A percentile compares a stretch with the other conserved stretches of the same genome.
These are phyloP conservation scores for Chitala chitala DNA, from an alignment of 2,113 vertebrate genomes.

Conservation along the genomic window DNA sequence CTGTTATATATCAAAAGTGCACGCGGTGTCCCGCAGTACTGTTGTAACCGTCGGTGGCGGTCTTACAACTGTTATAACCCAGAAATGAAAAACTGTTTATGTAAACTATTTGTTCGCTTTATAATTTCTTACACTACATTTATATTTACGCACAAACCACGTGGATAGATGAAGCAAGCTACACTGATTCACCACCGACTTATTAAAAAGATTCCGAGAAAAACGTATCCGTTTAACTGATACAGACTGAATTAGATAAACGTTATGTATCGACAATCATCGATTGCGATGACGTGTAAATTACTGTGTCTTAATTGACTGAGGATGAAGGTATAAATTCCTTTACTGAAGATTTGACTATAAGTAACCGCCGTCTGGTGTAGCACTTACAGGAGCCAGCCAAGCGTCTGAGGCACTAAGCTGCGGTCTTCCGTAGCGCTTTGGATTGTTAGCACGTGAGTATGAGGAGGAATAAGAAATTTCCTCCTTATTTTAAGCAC, in stretches of 20 bases:
- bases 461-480: conserved; percentile 10
- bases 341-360: background rate
- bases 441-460: background rate
- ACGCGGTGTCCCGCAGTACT: background rate
- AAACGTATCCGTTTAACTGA: background rate
- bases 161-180: background rate
- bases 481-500: conserved; percentile 16
- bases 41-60: background rate
- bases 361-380: background rate
- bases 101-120: too few species aligned
- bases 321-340: conserved; percentile 9
- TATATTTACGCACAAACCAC: background rate
- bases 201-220: background rate
- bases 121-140: too few species aligned
- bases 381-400: background rate
- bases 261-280: background rate
- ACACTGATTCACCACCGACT: background rate
- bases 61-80: background rate
- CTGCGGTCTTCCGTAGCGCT: background rate
- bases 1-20: conserved; percentile 4
- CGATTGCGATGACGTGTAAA: background rate
- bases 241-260: background rate
- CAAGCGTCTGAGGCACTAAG: background rate
- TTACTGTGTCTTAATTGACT: background rate
- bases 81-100: too few species aligned